These are phyloP conservation scores for Corapipo altera DNA, from an alignment of 2,113 vertebrate species.

Conservation along the genomic window DNA sequence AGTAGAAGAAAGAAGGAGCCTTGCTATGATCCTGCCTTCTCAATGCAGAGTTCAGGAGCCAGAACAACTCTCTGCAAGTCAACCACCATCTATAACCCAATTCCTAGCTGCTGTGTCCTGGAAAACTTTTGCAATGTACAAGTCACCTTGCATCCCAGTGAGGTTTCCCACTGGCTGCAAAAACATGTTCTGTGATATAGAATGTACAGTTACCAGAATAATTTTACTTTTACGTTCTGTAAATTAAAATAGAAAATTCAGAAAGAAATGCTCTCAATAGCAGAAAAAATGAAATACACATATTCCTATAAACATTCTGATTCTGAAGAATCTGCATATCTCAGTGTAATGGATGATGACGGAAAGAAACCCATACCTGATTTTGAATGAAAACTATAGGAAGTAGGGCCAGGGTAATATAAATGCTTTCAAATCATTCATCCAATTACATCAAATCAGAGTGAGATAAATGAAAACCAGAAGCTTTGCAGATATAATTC, in stretches of 20 bases:
- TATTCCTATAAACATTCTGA: neutral
- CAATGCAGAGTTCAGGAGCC: neutral
- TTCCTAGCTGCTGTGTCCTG: neutral
- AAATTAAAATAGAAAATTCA: neutral
- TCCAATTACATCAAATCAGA: neutral
- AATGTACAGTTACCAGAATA: neutral
- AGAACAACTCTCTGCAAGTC: fast-evolving
- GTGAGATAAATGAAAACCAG: neutral
- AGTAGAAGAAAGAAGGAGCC: neutral
- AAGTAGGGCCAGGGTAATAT: neutral
- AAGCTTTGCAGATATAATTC: neutral
- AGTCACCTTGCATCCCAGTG: neutral
- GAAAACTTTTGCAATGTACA: neutral
- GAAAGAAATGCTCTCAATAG: neutral
- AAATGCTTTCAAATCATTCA: neutral
- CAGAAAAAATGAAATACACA: neutral
- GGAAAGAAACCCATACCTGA: neutral
- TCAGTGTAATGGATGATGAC: neutral
- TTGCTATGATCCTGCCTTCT: neutral
- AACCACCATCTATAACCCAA: neutral
- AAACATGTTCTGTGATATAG: neutral
- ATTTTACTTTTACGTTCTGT: neutral
- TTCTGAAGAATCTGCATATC: neutral
- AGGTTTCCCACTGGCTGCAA: neutral
- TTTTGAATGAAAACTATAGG: neutral